These are phyloP conservation scores for Heliconius sara DNA, from an alignment of 2,888 invertebrate species.

Conservation along the genomic window DNA sequence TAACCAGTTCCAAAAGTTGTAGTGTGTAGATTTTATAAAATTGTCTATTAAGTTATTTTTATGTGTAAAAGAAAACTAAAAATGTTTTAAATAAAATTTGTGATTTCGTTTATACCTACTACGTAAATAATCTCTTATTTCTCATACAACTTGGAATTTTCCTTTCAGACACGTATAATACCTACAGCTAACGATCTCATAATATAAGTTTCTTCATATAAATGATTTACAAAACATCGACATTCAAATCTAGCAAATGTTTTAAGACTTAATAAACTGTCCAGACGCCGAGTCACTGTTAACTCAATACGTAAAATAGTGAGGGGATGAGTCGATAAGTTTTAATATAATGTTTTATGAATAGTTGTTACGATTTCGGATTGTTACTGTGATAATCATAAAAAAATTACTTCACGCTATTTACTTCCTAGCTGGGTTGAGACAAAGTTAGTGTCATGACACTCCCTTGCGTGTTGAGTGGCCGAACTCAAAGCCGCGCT, in stretches of 20 bases:
- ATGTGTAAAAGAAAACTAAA: no score
- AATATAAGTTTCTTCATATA: neutral
- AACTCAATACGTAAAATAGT: constrained; percentile 60
- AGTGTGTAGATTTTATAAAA: no score
- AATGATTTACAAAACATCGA: constrained; percentile 46
- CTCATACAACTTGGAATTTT: neutral
- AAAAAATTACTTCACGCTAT: no score
- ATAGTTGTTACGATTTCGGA: neutral
- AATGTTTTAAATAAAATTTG: no score
- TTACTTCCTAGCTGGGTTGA: no score
- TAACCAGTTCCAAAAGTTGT: no score
- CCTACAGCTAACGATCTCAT: neutral
- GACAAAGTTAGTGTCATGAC: no score
- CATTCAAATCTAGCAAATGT: constrained; percentile 42
- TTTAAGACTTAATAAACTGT: constrained; percentile 68
- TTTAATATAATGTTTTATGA: constrained; percentile 6
- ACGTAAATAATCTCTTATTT: neutral
- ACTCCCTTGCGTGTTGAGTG: no score
- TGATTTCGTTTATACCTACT: neutral
- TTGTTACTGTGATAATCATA: no score
- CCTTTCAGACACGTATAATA: neutral
- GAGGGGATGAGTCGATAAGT: constrained; percentile 50
- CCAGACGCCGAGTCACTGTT: constrained; percentile 75
- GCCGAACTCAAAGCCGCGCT: no score
- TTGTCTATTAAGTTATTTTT: no score